Base-by-base conservation (phyloP, 2,888 invertebrate genomes). In the Eristalis intricaria region DNA sequence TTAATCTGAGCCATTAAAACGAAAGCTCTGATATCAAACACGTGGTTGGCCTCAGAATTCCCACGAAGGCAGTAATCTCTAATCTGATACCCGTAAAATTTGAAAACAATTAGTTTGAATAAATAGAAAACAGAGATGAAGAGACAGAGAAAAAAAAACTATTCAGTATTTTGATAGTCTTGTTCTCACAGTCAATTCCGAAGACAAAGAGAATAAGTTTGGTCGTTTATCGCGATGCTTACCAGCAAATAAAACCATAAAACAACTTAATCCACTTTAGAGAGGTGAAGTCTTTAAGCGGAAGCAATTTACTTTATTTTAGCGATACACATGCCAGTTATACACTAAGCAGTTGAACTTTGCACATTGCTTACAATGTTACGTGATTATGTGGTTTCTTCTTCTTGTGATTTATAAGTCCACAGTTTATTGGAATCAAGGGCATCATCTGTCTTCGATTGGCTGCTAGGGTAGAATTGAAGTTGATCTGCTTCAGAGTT, bases 211-310 rank as follows among this genome's bases (percentile, higher is more conserved):
- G 50, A 56, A 60, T 60, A 26, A 26, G 23, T 60, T 56, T 32
- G 50, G 19, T 32, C 4, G n/a, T 68, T 68, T 68, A 43, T 68
- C n/a, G 19, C 56, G 19, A 29, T 58, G 32, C 19, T 69, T 69
- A 69, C 56, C 50, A 58, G 50, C 56, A 19, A 56, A 69, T 56
- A 69, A 69, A 58, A 69, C 32, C 60, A 60, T 56, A 32, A 50
- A 69, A 69, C 69, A 69, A 69, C 56, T 69, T 69, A 69, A 69
- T 69, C 69, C 69, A 69, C 69, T 69, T 58, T 68, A 68, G 68
- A 43, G 68, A 68, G 29, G 43, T 68, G 50, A 58, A 69, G 35
- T 56, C 50, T 68, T 35, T 19, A 19, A 69, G 56, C 69, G 69
- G 69, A 69, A 69, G 56, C 35, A 35, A 69, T 29, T 58, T 58